Percentiles rank a stretch among this genome's conserved stretches.
These are phyloP conservation scores for Stomatorhinus walkeri DNA, from an alignment of 2,797 vertebrate species.

Conservation along the genomic window DNA sequence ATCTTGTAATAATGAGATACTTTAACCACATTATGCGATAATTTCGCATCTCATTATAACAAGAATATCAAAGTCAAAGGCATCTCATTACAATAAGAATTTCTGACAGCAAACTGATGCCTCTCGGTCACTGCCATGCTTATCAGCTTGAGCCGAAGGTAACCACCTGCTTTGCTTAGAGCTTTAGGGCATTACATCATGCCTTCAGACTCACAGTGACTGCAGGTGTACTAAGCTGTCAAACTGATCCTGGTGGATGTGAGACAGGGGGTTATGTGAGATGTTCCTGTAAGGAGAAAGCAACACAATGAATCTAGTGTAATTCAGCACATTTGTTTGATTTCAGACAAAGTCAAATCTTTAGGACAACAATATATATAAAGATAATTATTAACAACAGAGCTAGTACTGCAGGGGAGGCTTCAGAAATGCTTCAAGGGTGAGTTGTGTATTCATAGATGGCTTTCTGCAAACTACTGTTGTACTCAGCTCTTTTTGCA, in stretches of 20 bases:
- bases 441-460: not conserved
- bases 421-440: not conserved
- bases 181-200: not conserved
- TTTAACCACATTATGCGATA: not conserved
- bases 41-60: not conserved
- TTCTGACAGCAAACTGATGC: not conserved
- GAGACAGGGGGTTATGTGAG: slow-evolving; percentile 55
- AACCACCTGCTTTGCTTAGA: not conserved
- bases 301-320: not conserved
- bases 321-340: not conserved
- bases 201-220: slow-evolving; percentile 51
- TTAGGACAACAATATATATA: not conserved
- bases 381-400: not conserved
- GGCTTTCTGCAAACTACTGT: not conserved
- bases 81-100: not conserved
- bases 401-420: not conserved
- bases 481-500: not conserved
- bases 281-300: slow-evolving; percentile 48
- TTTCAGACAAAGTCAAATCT: not conserved
- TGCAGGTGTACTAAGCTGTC: slow-evolving; percentile 51
- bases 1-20: not conserved
- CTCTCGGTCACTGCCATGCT: not conserved
- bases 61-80: not conserved
- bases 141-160: not conserved
- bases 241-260: slow-evolving; percentile 47